Conservation (phyloP, 2,797 vertebrate genomes). For the Enteromius trimaculatus region DNA sequence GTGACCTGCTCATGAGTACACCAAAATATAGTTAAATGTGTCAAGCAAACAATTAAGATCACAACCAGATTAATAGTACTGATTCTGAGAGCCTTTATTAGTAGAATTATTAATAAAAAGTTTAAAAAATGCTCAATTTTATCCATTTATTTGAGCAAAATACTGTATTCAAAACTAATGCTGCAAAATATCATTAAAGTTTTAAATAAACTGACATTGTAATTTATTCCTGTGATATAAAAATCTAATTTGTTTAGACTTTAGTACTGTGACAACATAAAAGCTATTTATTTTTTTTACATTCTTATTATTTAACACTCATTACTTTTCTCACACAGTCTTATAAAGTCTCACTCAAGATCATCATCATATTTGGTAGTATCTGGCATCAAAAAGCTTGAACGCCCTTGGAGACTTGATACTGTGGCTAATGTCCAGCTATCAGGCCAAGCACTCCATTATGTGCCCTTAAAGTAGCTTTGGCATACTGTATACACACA, state of each 20-base stretch:
- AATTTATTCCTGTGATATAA: too few species aligned
- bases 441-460: background rate
- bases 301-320: background rate
- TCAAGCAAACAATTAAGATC: background rate
- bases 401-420: constrained; percentile 2
- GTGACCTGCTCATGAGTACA: constrained; percentile 81
- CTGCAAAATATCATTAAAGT: too few species aligned
- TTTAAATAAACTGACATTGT: too few species aligned
- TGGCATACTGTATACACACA: constrained; percentile 20
- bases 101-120: background rate
- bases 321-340: background rate
- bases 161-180: too few species aligned
- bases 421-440: background rate
- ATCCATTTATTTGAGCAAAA: background rate
- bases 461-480: constrained; percentile 32
- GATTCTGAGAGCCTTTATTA: background rate
- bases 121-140: too few species aligned
- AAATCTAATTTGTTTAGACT: background rate
- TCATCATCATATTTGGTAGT: background rate
- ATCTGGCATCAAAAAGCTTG: background rate
- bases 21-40: background rate
- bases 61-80: background rate
- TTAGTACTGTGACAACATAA: background rate
- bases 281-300: too few species aligned
- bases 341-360: background rate